Evolutionary conservation across 2,888 invertebrate genomes (phyloP).

Genomic region (Osmoderma eremita): DNA sequence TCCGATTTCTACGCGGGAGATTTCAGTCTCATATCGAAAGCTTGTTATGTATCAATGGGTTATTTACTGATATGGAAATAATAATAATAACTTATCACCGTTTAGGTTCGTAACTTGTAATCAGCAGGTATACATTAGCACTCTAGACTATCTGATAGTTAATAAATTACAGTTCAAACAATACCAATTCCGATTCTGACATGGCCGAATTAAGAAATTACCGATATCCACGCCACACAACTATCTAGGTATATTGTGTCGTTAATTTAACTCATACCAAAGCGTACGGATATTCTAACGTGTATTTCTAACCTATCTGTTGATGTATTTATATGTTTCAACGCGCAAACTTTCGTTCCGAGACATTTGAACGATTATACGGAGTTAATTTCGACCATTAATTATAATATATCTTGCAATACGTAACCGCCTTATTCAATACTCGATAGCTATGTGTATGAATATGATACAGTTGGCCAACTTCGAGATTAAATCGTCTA

Average conservation of each 20-base stretch:
- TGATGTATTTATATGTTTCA: slow-evolving; percentile 43
- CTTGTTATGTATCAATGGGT: too few species aligned
- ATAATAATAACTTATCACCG: slow-evolving; percentile 31
- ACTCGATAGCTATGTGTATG: not conserved
- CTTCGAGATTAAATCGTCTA: slow-evolving; percentile 53
- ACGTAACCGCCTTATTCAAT: slow-evolving; percentile 1
- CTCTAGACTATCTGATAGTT: slow-evolving; percentile 20
- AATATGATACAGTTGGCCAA: slow-evolving; percentile 50
- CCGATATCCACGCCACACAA: slow-evolving; percentile 28
- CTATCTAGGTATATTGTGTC: slow-evolving; percentile 1
- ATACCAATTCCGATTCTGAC: slow-evolving; percentile 43
- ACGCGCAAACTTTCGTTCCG: slow-evolving; percentile 46
- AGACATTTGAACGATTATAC: slow-evolving; percentile 48
- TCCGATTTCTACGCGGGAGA: too few species aligned
- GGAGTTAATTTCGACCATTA: slow-evolving; percentile 52
- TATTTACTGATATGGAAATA: not conserved
- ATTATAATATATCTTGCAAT: slow-evolving; percentile 50
- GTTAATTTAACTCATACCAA: too few species aligned
- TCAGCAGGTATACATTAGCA: slow-evolving; percentile 8
- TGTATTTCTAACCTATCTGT: not conserved
- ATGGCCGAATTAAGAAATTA: slow-evolving; percentile 53
- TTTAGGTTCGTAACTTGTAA: slow-evolving; percentile 26
- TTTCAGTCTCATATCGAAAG: too few species aligned
- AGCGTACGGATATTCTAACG: not conserved
- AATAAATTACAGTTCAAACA: slow-evolving; percentile 36